Conservation (phyloP, 2,113 vertebrate genomes). For the Bos indicus region DNA sequence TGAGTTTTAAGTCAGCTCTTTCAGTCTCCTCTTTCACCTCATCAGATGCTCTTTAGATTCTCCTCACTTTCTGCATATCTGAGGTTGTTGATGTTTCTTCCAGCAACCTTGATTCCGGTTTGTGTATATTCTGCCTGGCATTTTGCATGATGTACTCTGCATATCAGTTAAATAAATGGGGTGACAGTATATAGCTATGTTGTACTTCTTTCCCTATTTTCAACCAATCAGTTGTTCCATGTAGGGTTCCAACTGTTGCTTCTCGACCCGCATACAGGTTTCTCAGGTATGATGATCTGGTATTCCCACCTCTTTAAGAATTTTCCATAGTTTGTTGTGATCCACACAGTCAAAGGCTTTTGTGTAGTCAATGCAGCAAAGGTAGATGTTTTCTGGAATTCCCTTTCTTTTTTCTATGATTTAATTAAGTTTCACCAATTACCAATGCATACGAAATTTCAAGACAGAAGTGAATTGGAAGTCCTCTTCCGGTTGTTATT, state of each 20-base stretch:
- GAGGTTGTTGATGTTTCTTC: neutral
- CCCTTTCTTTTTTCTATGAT: neutral
- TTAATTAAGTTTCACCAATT: neutral
- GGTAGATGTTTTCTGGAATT: neutral
- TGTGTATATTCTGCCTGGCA: neutral
- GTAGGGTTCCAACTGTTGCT: neutral
- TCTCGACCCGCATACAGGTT: neutral
- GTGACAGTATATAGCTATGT: neutral
- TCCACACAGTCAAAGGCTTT: neutral
- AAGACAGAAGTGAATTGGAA: neutral
- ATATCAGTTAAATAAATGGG: neutral
- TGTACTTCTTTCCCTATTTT: neutral
- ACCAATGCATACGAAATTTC: neutral
- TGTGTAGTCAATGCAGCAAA: neutral
- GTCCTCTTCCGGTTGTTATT: neutral
- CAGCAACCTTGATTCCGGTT: neutral
- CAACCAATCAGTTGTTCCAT: neutral
- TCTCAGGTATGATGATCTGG: neutral
- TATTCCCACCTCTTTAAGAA: neutral
- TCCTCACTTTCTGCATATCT: neutral
- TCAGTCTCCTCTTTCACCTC: neutral
- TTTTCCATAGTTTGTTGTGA: neutral
- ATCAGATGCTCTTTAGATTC: neutral
- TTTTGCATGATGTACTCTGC: neutral
- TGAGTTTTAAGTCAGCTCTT: neutral